These are phyloP conservation scores for Sciurus carolinensis DNA, from an alignment of 2,797 vertebrate species.

Conservation along the genomic window DNA sequence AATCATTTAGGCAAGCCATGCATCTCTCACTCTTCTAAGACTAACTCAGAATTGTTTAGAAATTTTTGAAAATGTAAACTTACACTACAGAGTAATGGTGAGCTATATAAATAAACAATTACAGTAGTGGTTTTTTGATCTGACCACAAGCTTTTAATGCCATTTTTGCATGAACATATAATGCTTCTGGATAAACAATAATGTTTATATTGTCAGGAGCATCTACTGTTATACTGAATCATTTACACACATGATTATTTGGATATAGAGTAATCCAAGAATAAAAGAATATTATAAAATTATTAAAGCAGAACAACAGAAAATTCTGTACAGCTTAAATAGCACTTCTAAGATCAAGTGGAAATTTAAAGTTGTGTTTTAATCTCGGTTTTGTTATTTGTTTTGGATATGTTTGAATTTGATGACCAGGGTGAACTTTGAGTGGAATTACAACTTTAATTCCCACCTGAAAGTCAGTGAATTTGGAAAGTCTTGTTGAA, in stretches of 20 bases:
- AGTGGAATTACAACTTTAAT: conserved; percentile 41
- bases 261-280: conserved; percentile 86
- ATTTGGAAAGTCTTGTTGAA: conserved; percentile 50
- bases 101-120: conserved; percentile 91
- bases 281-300: conserved; percentile 88
- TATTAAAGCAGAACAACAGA: conserved; percentile 88
- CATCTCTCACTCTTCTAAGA: conserved; percentile 78
- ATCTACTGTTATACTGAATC: conserved; percentile 82
- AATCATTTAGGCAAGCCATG: conserved; percentile 72
- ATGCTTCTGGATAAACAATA: conserved; percentile 91
- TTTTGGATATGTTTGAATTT: conserved; percentile 67
- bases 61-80: conserved; percentile 88
- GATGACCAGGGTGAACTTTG: background rate
- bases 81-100: conserved; percentile 86
- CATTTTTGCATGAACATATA: conserved; percentile 90
- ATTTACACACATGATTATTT: conserved; percentile 88
- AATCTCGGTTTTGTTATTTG: conserved; percentile 81
- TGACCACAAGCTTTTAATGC: conserved; percentile 92
- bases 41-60: conserved; percentile 85
- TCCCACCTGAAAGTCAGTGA: background rate
- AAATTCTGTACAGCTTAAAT: conserved; percentile 88
- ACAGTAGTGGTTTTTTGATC: conserved; percentile 92
- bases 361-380: conserved; percentile 85
- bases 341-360: conserved; percentile 87
- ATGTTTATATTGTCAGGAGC: conserved; percentile 88